phyloP scores from a whole-genome alignment of 2,113 vertebrate genomes.

The Ailuropoda melanoleuca region DNA sequence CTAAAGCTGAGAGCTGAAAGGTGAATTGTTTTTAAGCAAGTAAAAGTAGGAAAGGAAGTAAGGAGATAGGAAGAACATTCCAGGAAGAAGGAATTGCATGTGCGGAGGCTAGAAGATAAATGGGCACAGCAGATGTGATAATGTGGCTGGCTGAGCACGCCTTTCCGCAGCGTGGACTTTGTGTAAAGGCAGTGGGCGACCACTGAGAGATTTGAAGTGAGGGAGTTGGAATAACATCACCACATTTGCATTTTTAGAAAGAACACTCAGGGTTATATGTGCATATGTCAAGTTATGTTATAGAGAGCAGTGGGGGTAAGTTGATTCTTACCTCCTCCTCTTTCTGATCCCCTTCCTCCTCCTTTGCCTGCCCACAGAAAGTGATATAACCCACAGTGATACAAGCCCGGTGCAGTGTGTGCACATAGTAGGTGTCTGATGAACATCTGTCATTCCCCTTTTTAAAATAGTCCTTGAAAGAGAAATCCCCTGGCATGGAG shows the following conservation, averaged over 20 bases:
- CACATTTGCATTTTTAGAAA: background rate
- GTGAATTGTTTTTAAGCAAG: background rate
- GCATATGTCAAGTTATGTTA: background rate
- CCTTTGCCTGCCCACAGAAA: background rate
- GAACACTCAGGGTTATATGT: background rate
- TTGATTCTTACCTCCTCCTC: slow-evolving; percentile 67
- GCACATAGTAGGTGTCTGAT: background rate
- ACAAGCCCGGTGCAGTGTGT: background rate
- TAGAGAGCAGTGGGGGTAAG: background rate
- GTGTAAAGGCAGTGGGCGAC: background rate
- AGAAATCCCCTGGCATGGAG: slow-evolving; percentile 68
- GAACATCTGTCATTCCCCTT: background rate
- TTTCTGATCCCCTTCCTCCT: background rate
- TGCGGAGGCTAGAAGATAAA: background rate
- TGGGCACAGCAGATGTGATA: background rate
- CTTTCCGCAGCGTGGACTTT: background rate
- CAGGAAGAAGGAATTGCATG: background rate
- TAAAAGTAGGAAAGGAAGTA: background rate
- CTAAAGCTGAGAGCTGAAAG: background rate
- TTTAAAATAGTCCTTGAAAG: slow-evolving; percentile 26
- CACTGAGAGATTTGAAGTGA: background rate
- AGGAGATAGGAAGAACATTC: background rate
- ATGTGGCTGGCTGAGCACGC: background rate
- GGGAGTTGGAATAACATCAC: background rate
- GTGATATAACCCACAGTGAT: background rate